Base-by-base conservation (phyloP, 53 echinoderm and acorn worm genomes). In the Pentamera pediparva region DNA sequence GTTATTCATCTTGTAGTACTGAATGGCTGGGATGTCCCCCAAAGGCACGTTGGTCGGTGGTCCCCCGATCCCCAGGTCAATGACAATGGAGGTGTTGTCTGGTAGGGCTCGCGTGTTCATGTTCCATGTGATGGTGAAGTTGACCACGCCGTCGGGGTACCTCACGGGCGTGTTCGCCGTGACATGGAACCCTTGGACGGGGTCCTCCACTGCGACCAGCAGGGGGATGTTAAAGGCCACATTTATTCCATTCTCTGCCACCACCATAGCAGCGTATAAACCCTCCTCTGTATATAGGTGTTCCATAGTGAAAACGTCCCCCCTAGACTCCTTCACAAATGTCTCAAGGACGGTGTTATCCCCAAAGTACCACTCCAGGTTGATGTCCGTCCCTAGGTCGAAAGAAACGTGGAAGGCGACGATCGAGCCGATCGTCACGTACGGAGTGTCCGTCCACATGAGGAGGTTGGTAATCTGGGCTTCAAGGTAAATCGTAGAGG, bases 291-390 rank as follows among this genome's bases (percentile, higher is more conserved):
- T 82, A 36, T 85, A 89, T 3, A 89, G 36, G 41, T 89, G 85
- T 45, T 85, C 67, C 48, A 75, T 72, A 45, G 45, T 56, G 59
- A 82, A 85, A 5, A 32, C 15, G 26, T 63, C 39, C n/a, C 11
- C 51, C 11, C 29, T 62, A 6, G 75, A 75, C 36, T 57, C 65
- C 53, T 82, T 85, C 3, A 81, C 39, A 0, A 35, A 36, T 0
- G 82, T 76, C 12, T 77, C 75, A 6, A 86, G 19, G 4, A 85
- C 77, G 21, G 67, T 61, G 39, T 89, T 89, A 17, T 85, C 83
- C 34, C 89, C 85, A 59, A 85, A 85, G 45, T 77, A 56, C 89
- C 85, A 89, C 17, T 81, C 82, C 48, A 89, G 72, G 34, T 65
- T 26, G 5, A 86, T 78, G 40, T 77, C 82, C 19, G 85, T 89